Evolutionary conservation across 2,797 vertebrate species (phyloP).

Genomic region (Anisognathus igniventris): DNA sequence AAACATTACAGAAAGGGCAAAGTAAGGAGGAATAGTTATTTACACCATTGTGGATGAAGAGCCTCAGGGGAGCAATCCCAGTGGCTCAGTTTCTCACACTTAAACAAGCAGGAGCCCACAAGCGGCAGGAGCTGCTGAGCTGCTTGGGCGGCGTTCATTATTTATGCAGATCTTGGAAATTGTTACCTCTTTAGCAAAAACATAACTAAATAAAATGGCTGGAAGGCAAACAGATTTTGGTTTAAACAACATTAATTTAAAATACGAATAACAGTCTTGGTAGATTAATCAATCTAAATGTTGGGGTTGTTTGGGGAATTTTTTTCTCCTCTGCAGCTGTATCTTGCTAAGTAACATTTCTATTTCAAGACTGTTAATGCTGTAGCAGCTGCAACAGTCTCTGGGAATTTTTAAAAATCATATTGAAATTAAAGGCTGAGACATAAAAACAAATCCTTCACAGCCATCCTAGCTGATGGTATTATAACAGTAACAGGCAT

Average conservation of each 20-base stretch:
- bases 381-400: conserved; percentile 72
- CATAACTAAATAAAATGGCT: conserved; percentile 67
- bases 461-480: conserved; percentile 41
- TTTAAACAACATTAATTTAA: conserved; percentile 75
- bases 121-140: conserved; percentile 55
- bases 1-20: conserved; percentile 35
- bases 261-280: conserved; percentile 67
- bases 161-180: conserved; percentile 68
- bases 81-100: conserved; percentile 51
- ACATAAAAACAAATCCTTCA: conserved; percentile 62
- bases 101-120: conserved; percentile 41
- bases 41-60: conserved; percentile 59
- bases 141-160: conserved; percentile 47
- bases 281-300: conserved; percentile 74
- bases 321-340: conserved; percentile 72
- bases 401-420: conserved; percentile 71
- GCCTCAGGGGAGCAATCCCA: conserved; percentile 45
- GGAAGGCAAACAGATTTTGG: conserved; percentile 73
- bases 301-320: conserved; percentile 60
- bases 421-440: conserved; percentile 71
- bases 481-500: conserved; percentile 51
- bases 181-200: conserved; percentile 64
- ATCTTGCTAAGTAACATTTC: conserved; percentile 73
- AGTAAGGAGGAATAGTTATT: conserved; percentile 62
- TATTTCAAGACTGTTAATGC: conserved; percentile 75